Percentiles rank a stretch among this genome's conserved stretches.
These are phyloP conservation scores for Cheilosia scutellata DNA, from an alignment of 2,888 invertebrate species.

Conservation along the genomic window DNA sequence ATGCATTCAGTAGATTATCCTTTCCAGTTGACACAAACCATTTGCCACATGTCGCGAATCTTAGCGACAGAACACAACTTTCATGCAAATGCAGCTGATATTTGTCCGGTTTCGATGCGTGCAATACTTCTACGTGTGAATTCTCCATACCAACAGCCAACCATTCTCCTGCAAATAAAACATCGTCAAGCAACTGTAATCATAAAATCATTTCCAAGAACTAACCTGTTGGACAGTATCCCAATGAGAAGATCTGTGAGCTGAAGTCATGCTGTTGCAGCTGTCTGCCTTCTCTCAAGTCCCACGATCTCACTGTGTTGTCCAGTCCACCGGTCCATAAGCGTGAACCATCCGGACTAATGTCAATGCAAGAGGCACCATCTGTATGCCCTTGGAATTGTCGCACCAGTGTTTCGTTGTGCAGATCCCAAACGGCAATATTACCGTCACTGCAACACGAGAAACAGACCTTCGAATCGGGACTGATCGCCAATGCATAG, in stretches of 20 bases:
- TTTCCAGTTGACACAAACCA: conserved; percentile 99
- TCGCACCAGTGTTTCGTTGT: conserved; percentile 95
- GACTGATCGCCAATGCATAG: conserved; percentile 98
- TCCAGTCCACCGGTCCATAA: conserved; percentile 97
- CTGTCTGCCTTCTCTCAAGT: conserved; percentile 95
- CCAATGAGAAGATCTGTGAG: conserved; percentile 93
- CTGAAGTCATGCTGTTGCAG: conserved; percentile 98
- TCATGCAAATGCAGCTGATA: conserved; percentile 98
- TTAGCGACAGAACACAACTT: conserved; percentile 97
- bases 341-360: conserved; percentile 95
- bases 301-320: conserved; percentile 98
- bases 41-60: conserved; percentile 98
- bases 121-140: conserved; percentile 97
- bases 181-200: conserved; percentile 89
- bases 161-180: conserved; percentile 90
- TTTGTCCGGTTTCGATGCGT: conserved; percentile 95
- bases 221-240: conserved; percentile 95
- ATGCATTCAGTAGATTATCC: conserved; percentile 98
- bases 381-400: conserved; percentile 98
- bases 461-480: conserved; percentile 98
- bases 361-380: conserved; percentile 99
- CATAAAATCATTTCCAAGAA: neutral
- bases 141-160: conserved; percentile 99
- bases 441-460: conserved; percentile 99
- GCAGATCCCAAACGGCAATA: conserved; percentile 98